These are phyloP conservation scores for Mustelus asterias DNA, from an alignment of 2,113 vertebrate species.

Conservation along the genomic window DNA sequence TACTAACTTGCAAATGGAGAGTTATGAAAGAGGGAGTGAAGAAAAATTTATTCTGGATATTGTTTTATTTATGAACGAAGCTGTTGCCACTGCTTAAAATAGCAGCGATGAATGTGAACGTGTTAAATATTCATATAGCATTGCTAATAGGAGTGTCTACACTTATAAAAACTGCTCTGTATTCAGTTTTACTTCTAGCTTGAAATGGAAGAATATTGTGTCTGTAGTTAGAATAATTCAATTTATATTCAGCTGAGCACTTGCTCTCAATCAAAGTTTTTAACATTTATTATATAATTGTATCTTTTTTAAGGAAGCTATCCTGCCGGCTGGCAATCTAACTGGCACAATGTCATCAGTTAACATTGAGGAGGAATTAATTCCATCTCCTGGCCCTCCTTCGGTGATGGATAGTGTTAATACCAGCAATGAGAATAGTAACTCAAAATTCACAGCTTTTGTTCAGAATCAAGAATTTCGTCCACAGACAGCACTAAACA, in stretches of 20 bases:
- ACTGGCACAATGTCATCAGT: slow-evolving; percentile 51
- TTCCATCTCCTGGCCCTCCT: slow-evolving; percentile 53
- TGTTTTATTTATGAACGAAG: neutral
- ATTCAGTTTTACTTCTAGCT: neutral
- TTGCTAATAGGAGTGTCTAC: neutral
- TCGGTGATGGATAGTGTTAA: slow-evolving; percentile 37
- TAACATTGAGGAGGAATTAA: slow-evolving; percentile 55
- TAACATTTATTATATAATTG: slow-evolving; percentile 4
- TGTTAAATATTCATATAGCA: neutral
- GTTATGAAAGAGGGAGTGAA: neutral
- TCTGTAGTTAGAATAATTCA: neutral
- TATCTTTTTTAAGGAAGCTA: slow-evolving; percentile 9
- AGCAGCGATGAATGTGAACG: neutral
- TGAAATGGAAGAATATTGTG: neutral
- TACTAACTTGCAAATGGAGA: neutral
- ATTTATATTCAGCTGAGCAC: neutral
- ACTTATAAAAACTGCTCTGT: neutral
- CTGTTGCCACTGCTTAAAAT: neutral
- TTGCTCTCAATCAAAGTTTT: neutral
- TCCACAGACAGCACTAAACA: slow-evolving; percentile 44
- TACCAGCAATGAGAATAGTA: slow-evolving; percentile 48
- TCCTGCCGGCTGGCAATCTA: slow-evolving; percentile 41
- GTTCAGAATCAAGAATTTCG: slow-evolving; percentile 52
- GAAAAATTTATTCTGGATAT: neutral
- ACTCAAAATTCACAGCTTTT: slow-evolving; percentile 50